Conservation (phyloP, 2,888 invertebrate genomes). For the Amphimallon solstitiale region DNA sequence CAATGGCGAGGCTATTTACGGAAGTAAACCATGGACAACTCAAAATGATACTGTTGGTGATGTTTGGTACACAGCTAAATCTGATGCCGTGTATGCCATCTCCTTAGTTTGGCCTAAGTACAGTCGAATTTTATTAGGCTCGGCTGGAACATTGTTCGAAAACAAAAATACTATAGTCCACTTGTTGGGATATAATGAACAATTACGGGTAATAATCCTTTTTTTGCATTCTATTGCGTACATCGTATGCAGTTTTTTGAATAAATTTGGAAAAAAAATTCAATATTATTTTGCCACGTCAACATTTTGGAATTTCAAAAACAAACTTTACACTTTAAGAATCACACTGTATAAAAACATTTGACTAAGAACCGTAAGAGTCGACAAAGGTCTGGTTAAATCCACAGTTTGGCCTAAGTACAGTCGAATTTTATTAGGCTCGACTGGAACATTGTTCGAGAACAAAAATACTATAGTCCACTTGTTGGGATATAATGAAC, state of each 20-base stretch:
- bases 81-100: conserved; percentile 71
- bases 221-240: no score
- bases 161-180: conserved; percentile 57
- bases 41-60: conserved; percentile 82
- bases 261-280: no score
- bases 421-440: conserved; percentile 66
- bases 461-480: conserved; percentile 57
- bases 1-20: conserved; percentile 90
- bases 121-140: conserved; percentile 66
- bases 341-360: no score
- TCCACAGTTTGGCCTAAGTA: conserved; percentile 75
- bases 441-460: conserved; percentile 54
- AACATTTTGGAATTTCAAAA: no score
- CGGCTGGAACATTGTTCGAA: conserved; percentile 54
- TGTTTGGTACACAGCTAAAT: conserved; percentile 77
- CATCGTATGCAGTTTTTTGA: no score
- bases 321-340: no score
- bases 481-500: conserved; percentile 65
- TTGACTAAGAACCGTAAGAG: no score
- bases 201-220: conserved; percentile 52
- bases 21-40: conserved; percentile 77
- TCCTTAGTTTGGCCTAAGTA: conserved; percentile 75
- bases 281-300: no score
- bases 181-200: conserved; percentile 65
- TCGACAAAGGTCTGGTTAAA: no score